phyloP scores from a whole-genome alignment of 2,888 invertebrate species.

The Anagyrus pseudococci region DNA sequence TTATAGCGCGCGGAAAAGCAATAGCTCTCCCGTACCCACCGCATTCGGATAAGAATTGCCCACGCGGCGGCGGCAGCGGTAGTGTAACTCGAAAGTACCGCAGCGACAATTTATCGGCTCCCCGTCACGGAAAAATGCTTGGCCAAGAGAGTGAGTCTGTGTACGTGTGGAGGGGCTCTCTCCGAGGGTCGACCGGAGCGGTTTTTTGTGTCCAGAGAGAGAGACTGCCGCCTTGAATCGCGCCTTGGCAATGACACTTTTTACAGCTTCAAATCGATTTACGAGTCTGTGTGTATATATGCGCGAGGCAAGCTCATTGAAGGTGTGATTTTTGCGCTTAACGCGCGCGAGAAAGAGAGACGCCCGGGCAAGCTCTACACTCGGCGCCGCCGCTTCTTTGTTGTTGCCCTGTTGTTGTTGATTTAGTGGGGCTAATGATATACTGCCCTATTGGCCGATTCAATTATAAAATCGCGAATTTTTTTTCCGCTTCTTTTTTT shows the following conservation, averaged over 20 bases:
- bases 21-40: constrained; percentile 16
- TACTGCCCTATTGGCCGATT: too few species aligned
- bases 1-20: constrained; percentile 23
- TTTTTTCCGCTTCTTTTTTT: too few species aligned
- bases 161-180: too few species aligned
- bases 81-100: too few species aligned
- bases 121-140: constrained; percentile 10
- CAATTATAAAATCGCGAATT: too few species aligned
- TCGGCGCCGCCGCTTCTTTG: neutral
- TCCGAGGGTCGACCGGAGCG: constrained; percentile 4
- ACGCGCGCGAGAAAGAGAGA: too few species aligned
- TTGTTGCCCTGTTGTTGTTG: too few species aligned
- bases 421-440: too few species aligned
- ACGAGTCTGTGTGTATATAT: constrained; percentile 10
- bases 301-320: too few species aligned
- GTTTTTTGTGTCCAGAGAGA: too few species aligned
- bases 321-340: too few species aligned
- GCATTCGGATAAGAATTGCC: constrained; percentile 18
- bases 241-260: constrained; percentile 33
- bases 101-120: constrained; percentile 32
- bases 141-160: too few species aligned
- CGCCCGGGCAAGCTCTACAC: neutral
- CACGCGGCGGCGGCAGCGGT: neutral
- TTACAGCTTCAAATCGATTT: constrained; percentile 36
- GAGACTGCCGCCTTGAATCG: constrained; percentile 28